Conservation (phyloP, 2,797 vertebrate genomes). For the Scleropages formosus region DNA sequence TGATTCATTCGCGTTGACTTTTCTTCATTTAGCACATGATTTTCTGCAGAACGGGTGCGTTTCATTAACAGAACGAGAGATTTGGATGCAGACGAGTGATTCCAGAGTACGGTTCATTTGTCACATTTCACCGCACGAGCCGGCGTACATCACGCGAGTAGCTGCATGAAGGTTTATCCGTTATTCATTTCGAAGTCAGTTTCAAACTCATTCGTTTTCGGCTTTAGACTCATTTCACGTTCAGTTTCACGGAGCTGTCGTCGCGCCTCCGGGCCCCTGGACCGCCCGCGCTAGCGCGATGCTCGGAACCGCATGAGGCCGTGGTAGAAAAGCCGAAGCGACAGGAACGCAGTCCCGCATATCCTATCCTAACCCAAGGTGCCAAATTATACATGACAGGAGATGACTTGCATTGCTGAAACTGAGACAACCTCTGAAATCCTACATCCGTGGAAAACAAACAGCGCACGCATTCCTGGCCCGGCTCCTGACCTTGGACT, state of each 20-base stretch:
- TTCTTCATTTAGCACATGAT: too few relatives aligned
- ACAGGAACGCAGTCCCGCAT: neutral
- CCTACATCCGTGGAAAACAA: neutral
- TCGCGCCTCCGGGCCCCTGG: neutral
- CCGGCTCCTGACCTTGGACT: neutral
- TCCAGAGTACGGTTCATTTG: too few relatives aligned
- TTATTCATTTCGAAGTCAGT: neutral
- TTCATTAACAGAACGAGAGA: too few relatives aligned
- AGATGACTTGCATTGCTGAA: constrained; percentile 4
- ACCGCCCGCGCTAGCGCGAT: neutral
- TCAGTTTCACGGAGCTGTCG: neutral
- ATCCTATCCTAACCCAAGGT: neutral
- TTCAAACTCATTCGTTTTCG: neutral
- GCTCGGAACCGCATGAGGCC: neutral
- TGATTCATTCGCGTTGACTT: too few relatives aligned
- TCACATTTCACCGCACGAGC: too few relatives aligned
- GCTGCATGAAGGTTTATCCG: too few relatives aligned
- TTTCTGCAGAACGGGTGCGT: too few relatives aligned
- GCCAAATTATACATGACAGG: neutral
- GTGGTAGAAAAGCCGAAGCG: neutral
- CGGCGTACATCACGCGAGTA: too few relatives aligned
- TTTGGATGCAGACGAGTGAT: too few relatives aligned
- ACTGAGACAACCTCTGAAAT: neutral
- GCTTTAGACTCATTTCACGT: neutral
- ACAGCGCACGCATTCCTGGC: neutral